Evolutionary conservation across 2,797 vertebrate genomes (phyloP).

Genomic region (Triplophysa bombifrons): DNA sequence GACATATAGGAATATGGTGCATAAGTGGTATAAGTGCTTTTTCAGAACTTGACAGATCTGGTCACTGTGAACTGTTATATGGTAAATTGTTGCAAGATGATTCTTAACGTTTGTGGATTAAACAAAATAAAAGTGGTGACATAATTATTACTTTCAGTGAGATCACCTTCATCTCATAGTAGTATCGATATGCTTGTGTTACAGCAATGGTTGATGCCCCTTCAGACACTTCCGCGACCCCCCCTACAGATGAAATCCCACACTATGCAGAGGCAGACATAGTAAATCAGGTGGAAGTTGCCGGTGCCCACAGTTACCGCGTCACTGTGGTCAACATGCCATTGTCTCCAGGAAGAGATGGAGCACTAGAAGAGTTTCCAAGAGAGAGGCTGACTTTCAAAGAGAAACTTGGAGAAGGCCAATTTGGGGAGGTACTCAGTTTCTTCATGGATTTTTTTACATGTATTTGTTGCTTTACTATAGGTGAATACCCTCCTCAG

Average conservation of each 20-base stretch:
- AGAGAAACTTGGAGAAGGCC: slow-evolving; percentile 96
- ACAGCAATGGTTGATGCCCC: slow-evolving; percentile 61
- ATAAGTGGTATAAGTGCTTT: too few relatives aligned
- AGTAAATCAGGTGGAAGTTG: slow-evolving; percentile 88
- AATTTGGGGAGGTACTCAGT: slow-evolving; percentile 91
- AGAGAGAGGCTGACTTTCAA: slow-evolving; percentile 91
- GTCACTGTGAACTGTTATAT: too few relatives aligned
- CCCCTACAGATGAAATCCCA: slow-evolving; percentile 80
- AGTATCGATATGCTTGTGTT: slow-evolving; percentile 31
- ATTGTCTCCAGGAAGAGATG: slow-evolving; percentile 86
- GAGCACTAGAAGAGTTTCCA: slow-evolving; percentile 91
- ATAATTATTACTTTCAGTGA: not conserved
- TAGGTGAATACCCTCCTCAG: slow-evolving; percentile 65
- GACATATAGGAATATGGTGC: too few relatives aligned
- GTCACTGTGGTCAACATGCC: slow-evolving; percentile 88
- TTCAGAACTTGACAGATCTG: too few relatives aligned
- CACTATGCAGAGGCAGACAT: slow-evolving; percentile 97
- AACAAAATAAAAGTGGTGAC: too few relatives aligned
- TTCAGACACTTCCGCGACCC: slow-evolving; percentile 69
- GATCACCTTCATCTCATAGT: not conserved
- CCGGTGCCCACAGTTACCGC: slow-evolving; percentile 84
- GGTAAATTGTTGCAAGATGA: too few relatives aligned
- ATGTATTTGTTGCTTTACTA: not conserved
- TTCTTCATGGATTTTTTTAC: not conserved
- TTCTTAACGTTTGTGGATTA: too few relatives aligned